A percentile compares a stretch with the other conserved stretches of the same genome.
Evolutionary conservation across 2,888 invertebrate species (phyloP).

Genomic region (Spatulosminthurus flaviceps): DNA sequence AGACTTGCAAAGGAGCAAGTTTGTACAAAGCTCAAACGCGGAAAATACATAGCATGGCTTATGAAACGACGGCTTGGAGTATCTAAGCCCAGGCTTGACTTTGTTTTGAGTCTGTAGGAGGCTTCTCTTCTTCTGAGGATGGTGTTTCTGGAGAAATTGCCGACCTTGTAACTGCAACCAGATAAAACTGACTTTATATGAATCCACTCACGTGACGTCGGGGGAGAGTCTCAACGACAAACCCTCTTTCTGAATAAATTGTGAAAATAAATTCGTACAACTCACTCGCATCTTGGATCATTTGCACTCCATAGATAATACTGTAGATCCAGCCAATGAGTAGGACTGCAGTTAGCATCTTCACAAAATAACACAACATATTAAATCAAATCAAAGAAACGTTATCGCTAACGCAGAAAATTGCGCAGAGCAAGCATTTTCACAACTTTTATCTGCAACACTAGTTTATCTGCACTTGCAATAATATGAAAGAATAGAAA

Average conservation of each 20-base stretch:
- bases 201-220: too few species aligned
- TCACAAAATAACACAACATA: not conserved
- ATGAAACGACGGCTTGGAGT: not conserved
- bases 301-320: constrained; percentile 62
- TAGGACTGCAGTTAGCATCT: constrained; percentile 41
- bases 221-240: too few species aligned
- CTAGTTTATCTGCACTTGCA: too few species aligned
- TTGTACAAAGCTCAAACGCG: too few species aligned
- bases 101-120: not conserved
- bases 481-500: too few species aligned
- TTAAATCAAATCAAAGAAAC: not conserved
- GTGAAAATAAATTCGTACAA: too few species aligned
- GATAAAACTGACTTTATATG: not conserved
- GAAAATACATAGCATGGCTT: too few species aligned
- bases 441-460: too few species aligned
- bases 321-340: constrained; percentile 62
- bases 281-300: constrained; percentile 62
- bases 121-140: constrained; percentile 19
- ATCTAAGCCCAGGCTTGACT: constrained; percentile 15
- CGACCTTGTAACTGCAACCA: constrained; percentile 9
- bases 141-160: constrained; percentile 4
- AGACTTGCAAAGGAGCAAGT: too few species aligned
- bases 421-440: too few species aligned
- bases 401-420: too few species aligned
- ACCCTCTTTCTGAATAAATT: too few species aligned